Evolutionary conservation across 2,797 vertebrate species (phyloP).

Genomic region (Microtus californicus): DNA sequence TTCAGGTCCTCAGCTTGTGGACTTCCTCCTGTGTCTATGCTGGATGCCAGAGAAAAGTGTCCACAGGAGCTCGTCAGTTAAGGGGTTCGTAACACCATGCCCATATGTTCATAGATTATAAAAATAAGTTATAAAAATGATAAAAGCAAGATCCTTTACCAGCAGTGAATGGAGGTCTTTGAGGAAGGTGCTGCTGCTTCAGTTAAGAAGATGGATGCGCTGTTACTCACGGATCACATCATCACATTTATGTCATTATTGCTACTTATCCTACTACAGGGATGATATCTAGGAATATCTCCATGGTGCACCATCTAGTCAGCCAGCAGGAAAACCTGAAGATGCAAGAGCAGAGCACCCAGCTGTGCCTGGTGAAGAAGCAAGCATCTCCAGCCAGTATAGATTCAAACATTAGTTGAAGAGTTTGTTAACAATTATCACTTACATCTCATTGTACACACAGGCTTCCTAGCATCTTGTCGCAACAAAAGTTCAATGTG

Average conservation of each 20-base stretch:
- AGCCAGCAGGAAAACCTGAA: background rate
- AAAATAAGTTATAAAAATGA: constrained; percentile 11
- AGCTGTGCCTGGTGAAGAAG: background rate
- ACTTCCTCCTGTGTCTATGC: background rate
- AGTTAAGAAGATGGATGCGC: background rate
- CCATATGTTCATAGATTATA: background rate
- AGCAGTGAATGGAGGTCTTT: background rate
- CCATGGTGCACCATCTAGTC: background rate
- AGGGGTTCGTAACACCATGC: background rate
- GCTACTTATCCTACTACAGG: background rate
- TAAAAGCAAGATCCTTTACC: background rate
- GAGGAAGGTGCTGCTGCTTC: background rate
- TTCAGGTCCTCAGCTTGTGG: background rate
- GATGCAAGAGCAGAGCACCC: background rate
- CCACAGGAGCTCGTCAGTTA: background rate
- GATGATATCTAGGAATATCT: background rate
- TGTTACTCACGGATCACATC: background rate
- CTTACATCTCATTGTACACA: background rate
- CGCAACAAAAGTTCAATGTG: background rate
- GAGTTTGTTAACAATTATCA: background rate
- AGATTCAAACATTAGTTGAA: background rate
- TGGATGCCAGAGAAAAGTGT: background rate
- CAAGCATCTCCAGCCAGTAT: accelerated
- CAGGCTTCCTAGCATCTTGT: background rate
- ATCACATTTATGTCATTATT: background rate